A percentile compares a stretch with the other conserved stretches of the same genome.
Conservation (phyloP, 1,140 invertebrate species). For the Ctenoplectra terminalis region DNA sequence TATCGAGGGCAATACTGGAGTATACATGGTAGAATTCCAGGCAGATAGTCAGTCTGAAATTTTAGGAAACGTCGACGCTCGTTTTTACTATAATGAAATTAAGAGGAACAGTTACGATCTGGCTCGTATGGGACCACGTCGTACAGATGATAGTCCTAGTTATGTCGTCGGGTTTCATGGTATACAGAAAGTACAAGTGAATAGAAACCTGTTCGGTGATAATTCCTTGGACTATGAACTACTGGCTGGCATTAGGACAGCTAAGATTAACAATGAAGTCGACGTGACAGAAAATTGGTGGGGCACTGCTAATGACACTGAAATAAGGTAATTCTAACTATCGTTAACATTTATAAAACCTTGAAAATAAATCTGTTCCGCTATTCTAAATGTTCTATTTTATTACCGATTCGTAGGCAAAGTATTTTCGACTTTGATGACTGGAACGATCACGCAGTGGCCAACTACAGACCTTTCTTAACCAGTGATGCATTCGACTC, state of each 20-base stretch:
- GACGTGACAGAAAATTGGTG: constrained; percentile 98
- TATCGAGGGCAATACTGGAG: constrained; percentile 92
- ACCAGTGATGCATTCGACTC: constrained; percentile 89
- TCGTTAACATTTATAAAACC: too few species aligned
- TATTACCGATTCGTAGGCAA: constrained; percentile 73
- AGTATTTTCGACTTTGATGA: constrained; percentile 99
- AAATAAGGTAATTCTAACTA: constrained; percentile 87
- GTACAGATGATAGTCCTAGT: constrained; percentile 85
- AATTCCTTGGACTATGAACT: constrained; percentile 96
- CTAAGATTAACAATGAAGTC: constrained; percentile 93
- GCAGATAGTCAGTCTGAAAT: constrained; percentile 97
- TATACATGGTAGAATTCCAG: constrained; percentile 94
- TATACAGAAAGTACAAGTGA: constrained; percentile 95
- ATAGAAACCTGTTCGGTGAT: constrained; percentile 94
- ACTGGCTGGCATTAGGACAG: constrained; percentile 94
- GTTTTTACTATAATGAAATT: constrained; percentile 91
- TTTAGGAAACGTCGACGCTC: constrained; percentile 90
- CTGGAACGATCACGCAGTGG: constrained; percentile 99
- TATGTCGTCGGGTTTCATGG: constrained; percentile 96
- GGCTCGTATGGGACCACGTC: constrained; percentile 77
- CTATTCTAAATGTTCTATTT: not conserved
- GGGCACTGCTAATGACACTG: constrained; percentile 89
- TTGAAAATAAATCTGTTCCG: too few species aligned
- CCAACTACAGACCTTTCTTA: constrained; percentile 94
- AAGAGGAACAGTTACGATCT: constrained; percentile 85